Conservation (phyloP, 1,140 invertebrate genomes). For the Dinoponera quadriceps region DNA sequence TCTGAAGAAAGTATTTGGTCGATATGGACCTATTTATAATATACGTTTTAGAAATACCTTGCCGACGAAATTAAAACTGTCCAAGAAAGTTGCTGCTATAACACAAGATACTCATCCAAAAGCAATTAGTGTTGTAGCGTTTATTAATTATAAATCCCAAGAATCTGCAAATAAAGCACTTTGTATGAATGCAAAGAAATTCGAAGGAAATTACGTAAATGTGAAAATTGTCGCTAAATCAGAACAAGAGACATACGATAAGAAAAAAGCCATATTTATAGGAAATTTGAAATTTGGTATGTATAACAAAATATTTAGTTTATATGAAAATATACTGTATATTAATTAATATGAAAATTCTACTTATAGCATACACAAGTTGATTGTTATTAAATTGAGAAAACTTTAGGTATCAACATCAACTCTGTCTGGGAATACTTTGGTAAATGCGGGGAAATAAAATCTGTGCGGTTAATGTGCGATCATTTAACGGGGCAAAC, state of each 20-base stretch:
- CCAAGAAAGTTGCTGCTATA: slow-evolving; percentile 87
- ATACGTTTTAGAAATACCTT: slow-evolving; percentile 87
- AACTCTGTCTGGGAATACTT: slow-evolving; percentile 90
- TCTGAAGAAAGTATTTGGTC: slow-evolving; percentile 87
- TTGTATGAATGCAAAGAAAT: slow-evolving; percentile 88
- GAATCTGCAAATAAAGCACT: slow-evolving; percentile 87
- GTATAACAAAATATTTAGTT: slow-evolving; percentile 69
- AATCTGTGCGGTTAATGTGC: slow-evolving; percentile 89
- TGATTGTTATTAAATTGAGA: slow-evolving; percentile 83
- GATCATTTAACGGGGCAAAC: slow-evolving; percentile 90
- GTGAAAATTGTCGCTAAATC: slow-evolving; percentile 85
- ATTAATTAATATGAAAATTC: slow-evolving; percentile 16
- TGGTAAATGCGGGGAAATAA: slow-evolving; percentile 90
- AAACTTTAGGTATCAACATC: slow-evolving; percentile 90
- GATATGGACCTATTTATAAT: slow-evolving; percentile 88
- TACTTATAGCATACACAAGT: background rate
- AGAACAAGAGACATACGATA: slow-evolving; percentile 85
- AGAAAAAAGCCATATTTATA: slow-evolving; percentile 90
- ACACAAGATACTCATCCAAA: slow-evolving; percentile 90
- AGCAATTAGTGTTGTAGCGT: slow-evolving; percentile 88
- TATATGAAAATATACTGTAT: slow-evolving; percentile 23
- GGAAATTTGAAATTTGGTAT: slow-evolving; percentile 91
- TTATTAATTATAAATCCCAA: slow-evolving; percentile 87
- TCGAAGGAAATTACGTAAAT: slow-evolving; percentile 88
- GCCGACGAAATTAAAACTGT: slow-evolving; percentile 85